Evolutionary conservation across 1,140 invertebrate genomes (phyloP), one percentile per base, ranked within the genome.

Genomic region (Pseudomyrmex cubaensis): DNA sequence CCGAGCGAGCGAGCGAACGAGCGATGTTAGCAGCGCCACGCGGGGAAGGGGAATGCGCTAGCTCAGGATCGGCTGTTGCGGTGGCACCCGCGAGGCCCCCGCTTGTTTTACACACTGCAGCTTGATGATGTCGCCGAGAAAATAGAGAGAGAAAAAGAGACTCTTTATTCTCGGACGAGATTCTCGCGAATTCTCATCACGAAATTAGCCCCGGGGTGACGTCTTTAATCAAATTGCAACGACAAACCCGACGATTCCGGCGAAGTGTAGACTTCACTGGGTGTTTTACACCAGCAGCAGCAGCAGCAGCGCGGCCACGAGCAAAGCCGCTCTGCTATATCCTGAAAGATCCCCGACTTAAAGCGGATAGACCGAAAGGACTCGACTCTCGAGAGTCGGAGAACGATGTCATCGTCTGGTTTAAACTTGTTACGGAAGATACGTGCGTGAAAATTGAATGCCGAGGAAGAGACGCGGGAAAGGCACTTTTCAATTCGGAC

Each of bases 291-390:
- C 13, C 35, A 57, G 20, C 57, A 1, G 48, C 22, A 2, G 66
- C 66, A 10, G 15, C 56, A 57, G 52, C 48, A 20, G n/a, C n/a
- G 44, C 46, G 54, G 9, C 57, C 17, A 48, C 63, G 54, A 76
- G 22, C 25, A 61, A 84, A 72, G 75, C 35, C 69, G 69, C 52
- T 50, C 69, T 1, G 46, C 73, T 72, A 74, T 52, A 70, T 70
- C 73, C 62, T 73, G 76, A 87, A 87, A 87, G 88, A 86, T 91
- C 89, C 82, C 77, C 87, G 89, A 91, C 89, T 93, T 93, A 93
- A 93, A 93, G 93, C 72, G 77, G 92, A 93, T 92, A 73, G 90
- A 78, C 44, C 82, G 80, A 70, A 83, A 62, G 82, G 85, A 5
- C 35, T 35, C 35, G 35, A 35, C n/a, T n/a, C 83, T 5, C 52